A percentile compares a stretch with the other conserved stretches of the same genome.
These are phyloP conservation scores for Acanthopagrus latus DNA, from an alignment of 2,797 vertebrate genomes.

Conservation along the genomic window DNA sequence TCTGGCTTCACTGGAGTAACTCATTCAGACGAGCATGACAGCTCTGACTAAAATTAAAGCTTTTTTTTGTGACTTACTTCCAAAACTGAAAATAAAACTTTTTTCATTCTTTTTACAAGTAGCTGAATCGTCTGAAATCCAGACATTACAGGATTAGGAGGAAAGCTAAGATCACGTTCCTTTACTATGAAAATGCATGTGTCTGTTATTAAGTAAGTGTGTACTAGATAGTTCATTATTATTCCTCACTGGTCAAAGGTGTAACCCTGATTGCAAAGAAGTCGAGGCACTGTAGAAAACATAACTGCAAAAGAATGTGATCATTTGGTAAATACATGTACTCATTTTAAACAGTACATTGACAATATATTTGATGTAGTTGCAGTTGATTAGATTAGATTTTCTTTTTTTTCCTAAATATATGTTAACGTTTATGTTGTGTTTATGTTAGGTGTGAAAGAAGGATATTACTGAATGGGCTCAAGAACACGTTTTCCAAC, in stretches of 20 bases:
- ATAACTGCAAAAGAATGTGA: no score
- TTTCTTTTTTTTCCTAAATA: no score
- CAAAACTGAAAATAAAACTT: slow-evolving; percentile 2
- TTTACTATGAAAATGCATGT: background rate
- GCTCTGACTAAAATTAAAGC: slow-evolving; percentile 3
- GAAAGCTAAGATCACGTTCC: background rate
- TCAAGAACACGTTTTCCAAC: no score
- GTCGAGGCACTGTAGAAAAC: no score
- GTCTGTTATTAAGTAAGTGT: background rate
- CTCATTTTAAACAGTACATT: no score
- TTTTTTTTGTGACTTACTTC: slow-evolving; percentile 8
- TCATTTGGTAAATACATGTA: no score
- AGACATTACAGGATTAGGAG: background rate
- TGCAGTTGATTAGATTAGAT: no score
- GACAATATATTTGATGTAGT: no score
- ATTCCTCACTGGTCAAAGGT: background rate
- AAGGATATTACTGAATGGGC: no score
- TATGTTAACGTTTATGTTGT: no score
- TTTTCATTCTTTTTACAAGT: slow-evolving; percentile 8
- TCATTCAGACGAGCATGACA: slow-evolving; percentile 26
- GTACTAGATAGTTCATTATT: background rate
- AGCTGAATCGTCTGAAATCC: background rate
- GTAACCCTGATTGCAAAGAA: no score
- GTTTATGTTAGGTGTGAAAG: no score
- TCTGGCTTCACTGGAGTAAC: slow-evolving; percentile 40